Evolutionary conservation across 2,888 invertebrate species (phyloP).

Genomic region (Bembecia ichneumoniformis): DNA sequence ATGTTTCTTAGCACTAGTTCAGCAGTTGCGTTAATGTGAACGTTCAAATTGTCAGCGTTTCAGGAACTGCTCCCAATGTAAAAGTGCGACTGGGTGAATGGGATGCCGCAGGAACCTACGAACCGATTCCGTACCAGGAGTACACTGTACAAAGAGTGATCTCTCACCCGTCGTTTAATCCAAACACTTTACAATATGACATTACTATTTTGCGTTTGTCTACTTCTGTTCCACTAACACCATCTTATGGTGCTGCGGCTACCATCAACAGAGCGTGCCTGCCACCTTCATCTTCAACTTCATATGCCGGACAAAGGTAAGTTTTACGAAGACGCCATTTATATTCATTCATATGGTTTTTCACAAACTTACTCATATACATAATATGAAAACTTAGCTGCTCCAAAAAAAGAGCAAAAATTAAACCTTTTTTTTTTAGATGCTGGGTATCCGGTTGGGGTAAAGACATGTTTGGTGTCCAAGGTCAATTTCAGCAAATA

Average conservation of each 20-base stretch:
- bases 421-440: conserved; percentile 21
- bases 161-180: conserved; percentile 77
- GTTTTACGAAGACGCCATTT: background rate
- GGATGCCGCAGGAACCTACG: conserved; percentile 77
- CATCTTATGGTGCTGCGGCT: conserved; percentile 51
- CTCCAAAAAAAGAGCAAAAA: too few relatives aligned
- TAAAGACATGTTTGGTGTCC: conserved; percentile 78
- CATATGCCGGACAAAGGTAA: conserved; percentile 66
- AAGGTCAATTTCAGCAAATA: conserved; percentile 75
- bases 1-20: background rate
- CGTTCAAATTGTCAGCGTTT: conserved; percentile 29
- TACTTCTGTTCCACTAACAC: conserved; percentile 65
- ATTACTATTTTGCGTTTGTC: conserved; percentile 84
- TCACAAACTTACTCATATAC: too few relatives aligned
- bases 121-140: conserved; percentile 77
- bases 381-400: background rate
- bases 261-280: conserved; percentile 77
- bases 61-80: conserved; percentile 64
- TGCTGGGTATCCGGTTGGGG: conserved; percentile 91
- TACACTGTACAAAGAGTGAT: conserved; percentile 71
- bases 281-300: conserved; percentile 47
- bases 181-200: conserved; percentile 83
- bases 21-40: background rate
- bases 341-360: too few relatives aligned
- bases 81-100: conserved; percentile 84